These are phyloP conservation scores for Tuberolachnus salignus DNA, from an alignment of 2,888 invertebrate species.

Conservation along the genomic window DNA sequence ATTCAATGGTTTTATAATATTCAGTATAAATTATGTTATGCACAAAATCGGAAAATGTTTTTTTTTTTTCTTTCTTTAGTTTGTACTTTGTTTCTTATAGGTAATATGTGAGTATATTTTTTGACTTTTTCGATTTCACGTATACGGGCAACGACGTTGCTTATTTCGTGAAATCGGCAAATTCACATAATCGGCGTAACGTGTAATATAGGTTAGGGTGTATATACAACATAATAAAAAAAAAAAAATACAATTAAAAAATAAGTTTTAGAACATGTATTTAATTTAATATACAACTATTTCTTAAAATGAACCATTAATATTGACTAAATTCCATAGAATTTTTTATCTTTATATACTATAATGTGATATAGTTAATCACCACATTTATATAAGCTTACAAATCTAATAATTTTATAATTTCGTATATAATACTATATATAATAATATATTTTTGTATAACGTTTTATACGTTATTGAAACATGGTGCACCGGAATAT, in stretches of 20 bases:
- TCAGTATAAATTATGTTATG: too few species aligned
- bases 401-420: constrained; percentile 43
- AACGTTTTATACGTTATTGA: constrained; percentile 38
- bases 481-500: constrained; percentile 55
- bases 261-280: constrained; percentile 52
- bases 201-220: too few species aligned
- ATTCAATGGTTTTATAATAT: too few species aligned
- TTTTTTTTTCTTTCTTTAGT: too few species aligned
- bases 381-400: constrained; percentile 53
- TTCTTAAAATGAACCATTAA: constrained; percentile 53
- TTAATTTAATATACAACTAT: constrained; percentile 55
- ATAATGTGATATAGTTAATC: constrained; percentile 49
- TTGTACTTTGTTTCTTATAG: too few species aligned
- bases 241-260: background rate
- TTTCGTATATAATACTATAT: constrained; percentile 45
- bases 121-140: too few species aligned
- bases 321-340: constrained; percentile 56
- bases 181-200: too few species aligned
- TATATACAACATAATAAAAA: background rate
- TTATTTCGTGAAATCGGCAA: too few species aligned
- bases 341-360: constrained; percentile 43
- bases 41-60: too few species aligned
- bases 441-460: constrained; percentile 48
- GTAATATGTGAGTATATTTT: too few species aligned
- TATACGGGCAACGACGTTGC: too few species aligned